These are phyloP conservation scores for Drosophila koepferae DNA, from an alignment of 2,888 invertebrate species.

Conservation along the genomic window DNA sequence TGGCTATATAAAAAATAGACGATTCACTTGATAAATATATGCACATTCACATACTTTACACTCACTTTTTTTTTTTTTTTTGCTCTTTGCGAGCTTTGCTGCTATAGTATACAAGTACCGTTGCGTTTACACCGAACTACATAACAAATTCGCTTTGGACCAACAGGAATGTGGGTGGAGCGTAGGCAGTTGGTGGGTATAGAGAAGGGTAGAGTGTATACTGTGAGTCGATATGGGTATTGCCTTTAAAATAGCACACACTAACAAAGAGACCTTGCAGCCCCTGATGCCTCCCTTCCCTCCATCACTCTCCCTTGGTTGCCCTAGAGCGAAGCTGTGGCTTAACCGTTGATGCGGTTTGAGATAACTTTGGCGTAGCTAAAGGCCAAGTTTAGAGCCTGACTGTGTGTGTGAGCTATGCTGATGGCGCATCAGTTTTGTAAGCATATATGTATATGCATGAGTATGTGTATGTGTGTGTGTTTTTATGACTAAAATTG, in stretches of 20 bases:
- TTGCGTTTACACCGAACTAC: slow-evolving; percentile 24
- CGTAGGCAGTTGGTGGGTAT: not conserved
- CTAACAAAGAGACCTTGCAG: not conserved
- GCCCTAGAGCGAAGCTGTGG: slow-evolving; percentile 20
- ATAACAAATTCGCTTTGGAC: slow-evolving; percentile 38
- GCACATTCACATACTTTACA: slow-evolving; percentile 36
- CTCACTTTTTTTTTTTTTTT: slow-evolving; percentile 22
- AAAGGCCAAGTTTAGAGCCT: slow-evolving; percentile 70
- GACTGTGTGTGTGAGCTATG: slow-evolving; percentile 32
- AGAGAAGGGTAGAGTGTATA: not conserved
- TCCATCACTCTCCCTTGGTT: not conserved
- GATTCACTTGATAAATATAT: slow-evolving; percentile 46
- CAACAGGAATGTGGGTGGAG: slow-evolving; percentile 2
- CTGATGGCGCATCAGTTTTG: slow-evolving; percentile 53
- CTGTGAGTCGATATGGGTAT: slow-evolving; percentile 8
- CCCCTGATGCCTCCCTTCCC: not conserved
- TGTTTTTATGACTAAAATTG: slow-evolving; percentile 79
- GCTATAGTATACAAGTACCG: slow-evolving; percentile 17
- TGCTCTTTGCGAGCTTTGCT: slow-evolving; percentile 5
- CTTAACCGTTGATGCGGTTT: slow-evolving; percentile 73
- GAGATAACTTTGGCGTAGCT: slow-evolving; percentile 71
- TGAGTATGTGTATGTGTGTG: slow-evolving; percentile 24
- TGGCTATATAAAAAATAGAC: slow-evolving; percentile 12
- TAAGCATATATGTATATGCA: slow-evolving; percentile 44
- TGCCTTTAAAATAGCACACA: slow-evolving; percentile 30